Conservation (phyloP, 2,888 invertebrate genomes). For the Rhodophaea formosa region DNA sequence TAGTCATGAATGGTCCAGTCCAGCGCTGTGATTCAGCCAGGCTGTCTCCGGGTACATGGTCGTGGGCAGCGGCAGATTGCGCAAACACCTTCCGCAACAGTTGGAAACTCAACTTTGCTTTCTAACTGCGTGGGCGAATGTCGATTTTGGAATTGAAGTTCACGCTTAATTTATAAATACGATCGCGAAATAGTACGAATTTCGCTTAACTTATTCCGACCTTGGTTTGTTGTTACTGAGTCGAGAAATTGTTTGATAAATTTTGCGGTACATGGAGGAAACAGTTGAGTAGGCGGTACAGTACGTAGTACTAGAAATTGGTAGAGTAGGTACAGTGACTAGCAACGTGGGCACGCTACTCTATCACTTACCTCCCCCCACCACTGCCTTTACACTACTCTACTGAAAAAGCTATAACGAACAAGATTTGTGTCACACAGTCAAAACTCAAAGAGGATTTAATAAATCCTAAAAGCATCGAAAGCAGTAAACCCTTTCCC, state of each 20-base stretch:
- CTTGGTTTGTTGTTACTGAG: too few species aligned
- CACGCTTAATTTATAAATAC: background rate
- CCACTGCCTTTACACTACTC: too few species aligned
- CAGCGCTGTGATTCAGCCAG: slow-evolving; percentile 35
- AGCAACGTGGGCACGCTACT: too few species aligned
- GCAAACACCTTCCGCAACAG: slow-evolving; percentile 12
- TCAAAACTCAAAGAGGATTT: background rate
- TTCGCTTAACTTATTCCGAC: too few species aligned
- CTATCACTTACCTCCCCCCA: too few species aligned
- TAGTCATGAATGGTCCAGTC: background rate
- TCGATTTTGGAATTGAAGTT: background rate
- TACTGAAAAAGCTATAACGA: too few species aligned
- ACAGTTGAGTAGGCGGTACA: too few species aligned
- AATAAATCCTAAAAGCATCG: background rate
- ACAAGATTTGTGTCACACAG: background rate
- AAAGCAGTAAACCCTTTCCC: background rate
- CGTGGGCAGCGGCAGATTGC: slow-evolving; percentile 26
- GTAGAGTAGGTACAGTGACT: too few species aligned
- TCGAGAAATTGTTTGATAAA: too few species aligned
- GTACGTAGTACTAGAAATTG: too few species aligned
- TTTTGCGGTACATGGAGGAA: too few species aligned
- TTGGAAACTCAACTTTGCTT: background rate
- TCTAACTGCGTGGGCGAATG: background rate
- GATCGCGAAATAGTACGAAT: too few species aligned
- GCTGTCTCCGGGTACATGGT: slow-evolving; percentile 41